Evolutionary conservation across 1,140 invertebrate genomes (phyloP).

Genomic region (Pachypsylla venusta): DNA sequence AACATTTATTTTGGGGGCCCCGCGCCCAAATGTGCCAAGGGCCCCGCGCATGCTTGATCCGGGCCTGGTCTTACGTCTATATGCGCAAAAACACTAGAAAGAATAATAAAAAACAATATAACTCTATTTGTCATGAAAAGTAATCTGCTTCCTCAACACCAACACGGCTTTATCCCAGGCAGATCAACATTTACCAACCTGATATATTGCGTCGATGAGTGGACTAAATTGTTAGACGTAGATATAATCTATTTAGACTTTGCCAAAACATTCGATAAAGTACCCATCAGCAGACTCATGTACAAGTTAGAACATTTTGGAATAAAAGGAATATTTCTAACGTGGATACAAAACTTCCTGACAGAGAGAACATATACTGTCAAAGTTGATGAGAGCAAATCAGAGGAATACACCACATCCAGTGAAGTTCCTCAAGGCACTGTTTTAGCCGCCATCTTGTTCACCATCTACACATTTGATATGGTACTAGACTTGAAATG

Average conservation of each 20-base stretch:
- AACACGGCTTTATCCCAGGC: slow-evolving; percentile 23
- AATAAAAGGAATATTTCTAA: neutral
- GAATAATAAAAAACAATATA: slow-evolving; percentile 21
- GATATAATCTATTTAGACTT: slow-evolving; percentile 10
- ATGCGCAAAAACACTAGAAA: too few species aligned
- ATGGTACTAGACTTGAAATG: too few species aligned
- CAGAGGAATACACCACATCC: neutral
- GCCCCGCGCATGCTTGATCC: too few species aligned
- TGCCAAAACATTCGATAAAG: slow-evolving; percentile 17
- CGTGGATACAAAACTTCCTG: slow-evolving; percentile 5
- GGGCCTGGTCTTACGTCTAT: too few species aligned
- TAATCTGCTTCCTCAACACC: slow-evolving; percentile 20
- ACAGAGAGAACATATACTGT: neutral
- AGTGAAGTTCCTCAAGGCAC: slow-evolving; percentile 14
- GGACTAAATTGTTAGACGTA: neutral
- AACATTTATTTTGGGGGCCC: too few species aligned
- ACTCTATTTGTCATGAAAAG: slow-evolving; percentile 19
- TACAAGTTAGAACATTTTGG: slow-evolving; percentile 5
- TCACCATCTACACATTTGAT: too few species aligned
- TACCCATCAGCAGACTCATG: neutral
- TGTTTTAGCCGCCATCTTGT: slow-evolving; percentile 10
- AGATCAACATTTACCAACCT: neutral
- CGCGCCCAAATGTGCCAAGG: too few species aligned
- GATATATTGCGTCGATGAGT: neutral
- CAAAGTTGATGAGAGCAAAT: too few species aligned